phyloP scores from a whole-genome alignment of 2,797 vertebrate genomes.

The Pyrocephalus nanus region DNA sequence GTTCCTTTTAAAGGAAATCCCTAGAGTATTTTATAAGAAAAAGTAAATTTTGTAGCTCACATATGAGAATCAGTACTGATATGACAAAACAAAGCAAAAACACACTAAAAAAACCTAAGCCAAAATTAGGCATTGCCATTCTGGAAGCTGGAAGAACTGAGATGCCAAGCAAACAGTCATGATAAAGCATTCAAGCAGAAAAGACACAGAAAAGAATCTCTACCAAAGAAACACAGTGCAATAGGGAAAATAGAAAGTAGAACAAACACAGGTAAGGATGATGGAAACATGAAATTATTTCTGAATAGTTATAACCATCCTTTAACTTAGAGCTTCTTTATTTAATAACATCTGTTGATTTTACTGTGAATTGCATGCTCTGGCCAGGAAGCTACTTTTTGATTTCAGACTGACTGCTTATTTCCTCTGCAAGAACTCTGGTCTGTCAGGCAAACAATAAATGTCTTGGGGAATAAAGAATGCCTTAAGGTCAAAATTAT shows the following conservation, averaged over 20 bases:
- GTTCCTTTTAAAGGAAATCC: neutral
- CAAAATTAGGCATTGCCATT: neutral
- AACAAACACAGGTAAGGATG: neutral
- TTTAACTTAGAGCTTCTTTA: neutral
- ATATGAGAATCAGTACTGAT: neutral
- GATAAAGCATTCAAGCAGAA: neutral
- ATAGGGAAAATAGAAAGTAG: neutral
- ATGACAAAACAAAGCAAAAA: neutral
- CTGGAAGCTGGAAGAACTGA: neutral
- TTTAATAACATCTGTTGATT: neutral
- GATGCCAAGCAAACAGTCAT: neutral
- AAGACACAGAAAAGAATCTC: neutral
- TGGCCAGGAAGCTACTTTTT: constrained; percentile 8
- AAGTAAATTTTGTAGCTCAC: neutral
- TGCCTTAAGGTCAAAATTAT: neutral
- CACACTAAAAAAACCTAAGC: neutral
- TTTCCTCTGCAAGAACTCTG: neutral
- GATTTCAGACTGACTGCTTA: neutral
- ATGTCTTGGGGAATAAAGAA: neutral
- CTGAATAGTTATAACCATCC: neutral
- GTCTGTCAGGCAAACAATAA: neutral
- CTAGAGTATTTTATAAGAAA: neutral
- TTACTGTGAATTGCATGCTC: neutral
- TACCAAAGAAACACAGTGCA: neutral
- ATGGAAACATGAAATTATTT: neutral